Evolutionary conservation across 1,140 invertebrate genomes (phyloP).

Genomic region (Aphelenchoides fujianensis): DNA sequence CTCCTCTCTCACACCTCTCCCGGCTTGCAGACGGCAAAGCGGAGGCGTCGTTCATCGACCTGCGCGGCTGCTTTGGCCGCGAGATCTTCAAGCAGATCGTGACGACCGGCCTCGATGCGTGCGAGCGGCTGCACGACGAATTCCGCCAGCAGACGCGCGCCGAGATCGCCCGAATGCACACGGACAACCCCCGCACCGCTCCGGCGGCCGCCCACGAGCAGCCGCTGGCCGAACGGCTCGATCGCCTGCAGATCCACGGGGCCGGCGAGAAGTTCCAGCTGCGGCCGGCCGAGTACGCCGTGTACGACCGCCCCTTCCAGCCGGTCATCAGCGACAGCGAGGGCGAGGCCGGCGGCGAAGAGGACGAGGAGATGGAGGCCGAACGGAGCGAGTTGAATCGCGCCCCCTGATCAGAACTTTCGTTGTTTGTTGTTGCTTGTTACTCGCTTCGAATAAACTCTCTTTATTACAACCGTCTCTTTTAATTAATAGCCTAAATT

Average conservation of each 20-base stretch:
- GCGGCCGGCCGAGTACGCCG: not conserved
- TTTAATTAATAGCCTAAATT: no score
- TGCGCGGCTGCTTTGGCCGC: conserved; percentile 13
- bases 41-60: conserved; percentile 11
- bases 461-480: no score
- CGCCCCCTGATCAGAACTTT: not conserved
- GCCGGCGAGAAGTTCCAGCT: no score
- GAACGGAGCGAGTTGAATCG: conserved; percentile 1
- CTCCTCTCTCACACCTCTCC: no score
- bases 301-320: not conserved
- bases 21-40: conserved; percentile 12
- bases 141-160: not conserved
- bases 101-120: not conserved
- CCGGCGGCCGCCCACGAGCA: not conserved
- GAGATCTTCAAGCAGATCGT: conserved; percentile 19
- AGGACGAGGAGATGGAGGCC: conserved; percentile 4
- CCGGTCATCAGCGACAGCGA: not conserved
- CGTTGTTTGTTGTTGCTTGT: not conserved
- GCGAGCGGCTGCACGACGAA: not conserved
- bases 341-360: not conserved
- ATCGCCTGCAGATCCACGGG: not conserved
- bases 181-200: not conserved
- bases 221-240: not conserved
- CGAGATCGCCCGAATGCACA: not conserved
- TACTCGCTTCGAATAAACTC: not conserved